Conservation (phyloP, 2,888 invertebrate genomes). For the Hirtodrosophila trivittata region DNA sequence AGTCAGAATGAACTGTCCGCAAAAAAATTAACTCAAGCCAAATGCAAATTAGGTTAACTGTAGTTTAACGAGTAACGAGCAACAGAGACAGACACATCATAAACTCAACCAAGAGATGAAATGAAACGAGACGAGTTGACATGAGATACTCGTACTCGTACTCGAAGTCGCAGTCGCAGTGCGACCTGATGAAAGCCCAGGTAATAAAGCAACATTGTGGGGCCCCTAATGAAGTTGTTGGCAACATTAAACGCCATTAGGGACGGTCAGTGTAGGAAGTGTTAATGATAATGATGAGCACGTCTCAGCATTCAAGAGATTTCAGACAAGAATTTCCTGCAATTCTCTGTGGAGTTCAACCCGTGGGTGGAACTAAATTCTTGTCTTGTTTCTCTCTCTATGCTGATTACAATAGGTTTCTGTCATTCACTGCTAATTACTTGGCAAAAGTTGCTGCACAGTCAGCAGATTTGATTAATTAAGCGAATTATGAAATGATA, state of each 20-base stretch:
- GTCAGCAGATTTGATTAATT: conserved; percentile 29
- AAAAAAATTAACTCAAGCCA: conserved; percentile 57
- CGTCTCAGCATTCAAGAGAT: conserved; percentile 16
- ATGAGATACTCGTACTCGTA: conserved; percentile 29
- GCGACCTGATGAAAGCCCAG: conserved; percentile 54
- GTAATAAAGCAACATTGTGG: conserved; percentile 39
- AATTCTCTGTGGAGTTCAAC: conserved; percentile 17
- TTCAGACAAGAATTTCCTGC: conserved; percentile 18
- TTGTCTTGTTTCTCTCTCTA: not conserved
- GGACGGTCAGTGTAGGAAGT: conserved; percentile 35
- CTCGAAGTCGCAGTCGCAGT: no score
- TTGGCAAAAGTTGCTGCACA: no score
- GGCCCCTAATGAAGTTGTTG: conserved; percentile 34
- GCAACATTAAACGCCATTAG: conserved; percentile 20
- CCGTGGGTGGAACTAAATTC: conserved; percentile 37
- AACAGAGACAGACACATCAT: conserved; percentile 21
- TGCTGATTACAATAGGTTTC: conserved; percentile 16
- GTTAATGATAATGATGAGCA: conserved; percentile 47
- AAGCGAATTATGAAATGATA: conserved; percentile 17
- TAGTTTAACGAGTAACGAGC: conserved; percentile 61
- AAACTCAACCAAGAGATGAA: conserved; percentile 11
- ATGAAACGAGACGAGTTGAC: conserved; percentile 27
- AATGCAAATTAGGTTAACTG: conserved; percentile 74
- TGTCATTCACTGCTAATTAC: conserved; percentile 20
- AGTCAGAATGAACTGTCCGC: conserved; percentile 29